Evolutionary conservation across 2,113 vertebrate genomes (phyloP).

Genomic region (Laticauda colubrina): DNA sequence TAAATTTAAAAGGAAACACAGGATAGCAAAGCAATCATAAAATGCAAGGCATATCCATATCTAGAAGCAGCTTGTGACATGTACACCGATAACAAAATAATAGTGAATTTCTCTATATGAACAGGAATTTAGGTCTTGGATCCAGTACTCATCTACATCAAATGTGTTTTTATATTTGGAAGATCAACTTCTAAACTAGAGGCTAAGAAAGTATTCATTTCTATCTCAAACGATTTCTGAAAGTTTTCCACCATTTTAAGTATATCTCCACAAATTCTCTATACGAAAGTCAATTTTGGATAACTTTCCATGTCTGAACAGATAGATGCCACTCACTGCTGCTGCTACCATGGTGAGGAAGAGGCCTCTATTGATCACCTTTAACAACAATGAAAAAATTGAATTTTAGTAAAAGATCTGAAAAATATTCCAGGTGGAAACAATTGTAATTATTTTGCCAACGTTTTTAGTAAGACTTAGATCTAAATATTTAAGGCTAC

Average conservation of each 20-base stretch:
- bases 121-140: background rate
- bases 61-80: background rate
- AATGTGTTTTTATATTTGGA: background rate
- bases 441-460: background rate
- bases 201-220: background rate
- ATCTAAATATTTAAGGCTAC: background rate
- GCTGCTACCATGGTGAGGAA: conserved; percentile 62
- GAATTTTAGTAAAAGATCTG: background rate
- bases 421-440: background rate
- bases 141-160: background rate
- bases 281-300: conserved; percentile 37
- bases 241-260: conserved; percentile 42
- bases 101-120: background rate
- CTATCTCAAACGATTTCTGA: background rate
- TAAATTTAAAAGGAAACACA: background rate
- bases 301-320: conserved; percentile 67
- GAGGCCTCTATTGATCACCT: conserved; percentile 80
- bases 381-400: conserved; percentile 33
- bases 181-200: background rate
- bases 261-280: conserved; percentile 63
- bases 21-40: background rate
- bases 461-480: background rate
- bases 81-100: background rate
- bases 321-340: conserved; percentile 61
- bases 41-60: background rate